Base-by-base conservation (phyloP, 2,888 invertebrate species). In the Atrina japonica region DNA sequence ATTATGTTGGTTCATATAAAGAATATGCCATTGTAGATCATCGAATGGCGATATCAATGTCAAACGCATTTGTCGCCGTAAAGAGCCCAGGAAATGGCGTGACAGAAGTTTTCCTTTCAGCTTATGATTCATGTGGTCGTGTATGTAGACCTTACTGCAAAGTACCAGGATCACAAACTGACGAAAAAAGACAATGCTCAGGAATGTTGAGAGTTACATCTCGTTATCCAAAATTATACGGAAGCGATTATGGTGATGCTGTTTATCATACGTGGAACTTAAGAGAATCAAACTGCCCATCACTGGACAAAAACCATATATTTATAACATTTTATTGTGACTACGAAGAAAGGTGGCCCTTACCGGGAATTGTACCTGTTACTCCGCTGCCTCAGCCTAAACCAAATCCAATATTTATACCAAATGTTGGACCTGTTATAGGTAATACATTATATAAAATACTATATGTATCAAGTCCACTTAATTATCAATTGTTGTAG, bases 1-100 rank as follows among this genome's bases (percentile, higher is more conserved):
- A 84, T 64, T 87, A 87, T 59, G 77, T 84, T 23, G 87, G 87
- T 3, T 74, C 60, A 9, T 87, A 87, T 72, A 85, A 84, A 53
- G 87, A 86, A 59, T 83, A 82, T 27, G 76, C 86, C 14, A 77
- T 86, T 27, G 77, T 85, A 25, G 86, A 86, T 60, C 81, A 82
- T 40, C 69, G 86, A 18, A 73, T 83, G 58, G 82, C 86, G 9
- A 77, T 83, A 7, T 82, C 85, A 2, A 73, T 83, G n/a, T 76
- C 83, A 23, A 82, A 82, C 16, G 82, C 84, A 18, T 85, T 83
- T 66, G 76, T 87, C 9, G 85, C 84, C 5, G 82, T 87, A 0
- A 85, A 84, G 58, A 80, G 81, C 47, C 85, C 86, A 0, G 69
- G 72, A 7, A 58, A 52, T 9, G 75, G 78, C 0, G 73, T 68